A percentile compares a stretch with the other conserved stretches of the same genome.
These are phyloP conservation scores for Campylomormyrus tamandua DNA, from an alignment of 2,113 vertebrate species.

Conservation along the genomic window DNA sequence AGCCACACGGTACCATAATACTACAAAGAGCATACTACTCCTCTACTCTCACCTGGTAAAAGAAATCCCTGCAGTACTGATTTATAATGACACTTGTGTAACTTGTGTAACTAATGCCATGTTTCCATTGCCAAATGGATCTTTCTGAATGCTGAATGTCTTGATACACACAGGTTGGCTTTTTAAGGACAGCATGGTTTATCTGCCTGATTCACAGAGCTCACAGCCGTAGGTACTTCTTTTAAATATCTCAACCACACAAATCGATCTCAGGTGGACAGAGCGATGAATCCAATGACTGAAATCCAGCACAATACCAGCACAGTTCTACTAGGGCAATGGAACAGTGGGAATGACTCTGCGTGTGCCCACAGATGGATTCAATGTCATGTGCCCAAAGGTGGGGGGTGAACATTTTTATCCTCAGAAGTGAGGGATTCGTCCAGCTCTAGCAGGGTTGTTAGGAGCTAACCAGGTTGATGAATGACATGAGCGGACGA, in stretches of 20 bases:
- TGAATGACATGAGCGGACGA: not conserved
- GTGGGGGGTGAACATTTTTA: not conserved
- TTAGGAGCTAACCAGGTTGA: not conserved
- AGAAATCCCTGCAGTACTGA: not conserved
- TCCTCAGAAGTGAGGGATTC: not conserved
- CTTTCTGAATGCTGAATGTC: not conserved
- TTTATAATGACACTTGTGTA: not conserved
- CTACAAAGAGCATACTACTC: not conserved
- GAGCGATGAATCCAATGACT: not conserved
- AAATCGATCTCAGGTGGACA: not conserved
- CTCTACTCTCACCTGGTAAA: not conserved
- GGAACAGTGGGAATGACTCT: not conserved
- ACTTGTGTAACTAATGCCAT: not conserved
- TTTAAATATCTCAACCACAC: not conserved
- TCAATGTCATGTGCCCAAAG: not conserved
- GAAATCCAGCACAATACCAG: not conserved
- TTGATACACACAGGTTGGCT: not conserved
- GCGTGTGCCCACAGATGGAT: not conserved
- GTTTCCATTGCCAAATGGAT: not conserved
- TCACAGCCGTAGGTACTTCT: not conserved
- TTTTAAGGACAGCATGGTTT: not conserved
- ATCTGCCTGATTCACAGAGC: not conserved
- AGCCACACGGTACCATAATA: not conserved
- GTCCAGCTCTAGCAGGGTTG: not conserved
- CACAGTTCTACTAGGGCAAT: not conserved